phyloP scores from a whole-genome alignment of 2,113 vertebrate genomes.

The Manacus vitellinus region DNA sequence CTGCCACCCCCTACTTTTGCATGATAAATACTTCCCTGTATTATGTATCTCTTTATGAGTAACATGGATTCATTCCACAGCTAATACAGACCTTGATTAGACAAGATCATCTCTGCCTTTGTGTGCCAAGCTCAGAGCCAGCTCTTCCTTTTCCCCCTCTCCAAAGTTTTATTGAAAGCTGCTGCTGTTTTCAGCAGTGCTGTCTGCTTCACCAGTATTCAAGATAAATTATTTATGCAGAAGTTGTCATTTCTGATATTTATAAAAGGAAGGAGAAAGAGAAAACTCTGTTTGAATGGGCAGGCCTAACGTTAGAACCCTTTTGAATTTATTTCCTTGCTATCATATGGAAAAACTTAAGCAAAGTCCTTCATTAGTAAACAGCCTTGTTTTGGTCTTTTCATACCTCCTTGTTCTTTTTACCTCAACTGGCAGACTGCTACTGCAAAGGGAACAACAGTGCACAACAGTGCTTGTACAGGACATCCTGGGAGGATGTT shows the following conservation, averaged over 20 bases:
- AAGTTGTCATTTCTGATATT: slow-evolving; percentile 1
- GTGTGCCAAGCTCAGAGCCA: not conserved
- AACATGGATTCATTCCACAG: not conserved
- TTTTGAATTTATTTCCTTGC: not conserved
- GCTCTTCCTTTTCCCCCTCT: not conserved
- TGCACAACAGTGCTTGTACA: not conserved
- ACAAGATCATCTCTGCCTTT: not conserved
- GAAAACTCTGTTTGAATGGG: not conserved
- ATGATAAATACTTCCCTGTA: not conserved
- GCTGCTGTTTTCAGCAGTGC: slow-evolving; percentile 6
- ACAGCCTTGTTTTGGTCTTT: not conserved
- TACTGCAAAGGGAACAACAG: not conserved
- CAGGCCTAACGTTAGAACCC: not conserved
- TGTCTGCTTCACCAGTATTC: not conserved
- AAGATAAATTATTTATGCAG: not conserved
- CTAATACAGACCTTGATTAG: slow-evolving; percentile 8
- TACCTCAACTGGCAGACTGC: not conserved
- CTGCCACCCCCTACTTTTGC: not conserved
- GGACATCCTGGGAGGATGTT: not conserved
- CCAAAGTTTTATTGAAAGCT: slow-evolving; percentile 16
- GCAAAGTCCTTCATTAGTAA: not conserved
- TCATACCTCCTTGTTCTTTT: not conserved
- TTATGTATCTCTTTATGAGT: not conserved
- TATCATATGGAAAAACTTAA: not conserved
- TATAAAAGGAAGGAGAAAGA: not conserved